Conservation (phyloP, 1,140 invertebrate genomes). For the Galendromus occidentalis region DNA sequence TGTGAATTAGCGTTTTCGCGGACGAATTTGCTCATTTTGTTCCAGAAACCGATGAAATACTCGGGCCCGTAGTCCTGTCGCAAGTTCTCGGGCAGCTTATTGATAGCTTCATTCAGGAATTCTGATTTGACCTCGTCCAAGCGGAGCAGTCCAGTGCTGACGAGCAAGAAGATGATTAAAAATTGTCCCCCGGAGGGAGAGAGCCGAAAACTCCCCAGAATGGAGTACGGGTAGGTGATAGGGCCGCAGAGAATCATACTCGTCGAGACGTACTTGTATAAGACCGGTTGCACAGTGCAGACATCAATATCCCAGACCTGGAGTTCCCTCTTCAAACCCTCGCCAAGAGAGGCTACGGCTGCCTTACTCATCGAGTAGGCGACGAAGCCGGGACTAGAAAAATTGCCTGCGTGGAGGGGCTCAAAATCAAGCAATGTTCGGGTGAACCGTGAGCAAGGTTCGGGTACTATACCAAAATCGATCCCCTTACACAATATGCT, state of each 20-base stretch:
- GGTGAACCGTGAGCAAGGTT: not conserved
- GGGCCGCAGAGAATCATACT: no score
- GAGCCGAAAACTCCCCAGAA: no score
- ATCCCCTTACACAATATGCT: slow-evolving; percentile 30
- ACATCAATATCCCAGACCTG: slow-evolving; percentile 34
- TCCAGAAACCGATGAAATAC: slow-evolving; percentile 7
- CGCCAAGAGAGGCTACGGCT: slow-evolving; percentile 33
- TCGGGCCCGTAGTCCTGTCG: slow-evolving; percentile 11
- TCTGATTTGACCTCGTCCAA: not conserved
- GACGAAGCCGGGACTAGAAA: slow-evolving; percentile 31
- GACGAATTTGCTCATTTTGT: not conserved
- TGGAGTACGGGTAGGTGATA: no score
- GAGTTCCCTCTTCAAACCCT: slow-evolving; percentile 35
- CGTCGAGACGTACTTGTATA: slow-evolving; percentile 27
- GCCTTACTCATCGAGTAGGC: slow-evolving; percentile 35
- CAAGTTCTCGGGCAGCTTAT: slow-evolving; percentile 17
- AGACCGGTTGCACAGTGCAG: slow-evolving; percentile 32
- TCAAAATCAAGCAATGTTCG: no score
- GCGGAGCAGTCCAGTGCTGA: not conserved
- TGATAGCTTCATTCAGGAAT: slow-evolving; percentile 1
- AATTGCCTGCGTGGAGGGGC: slow-evolving; percentile 15
- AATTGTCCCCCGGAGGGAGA: not conserved
- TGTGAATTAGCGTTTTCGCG: not conserved
- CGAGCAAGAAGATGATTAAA: not conserved
- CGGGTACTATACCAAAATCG: not conserved